Evolutionary conservation across 2,888 invertebrate species (phyloP).

Genomic region (Mesorhabditis spiculigera): DNA sequence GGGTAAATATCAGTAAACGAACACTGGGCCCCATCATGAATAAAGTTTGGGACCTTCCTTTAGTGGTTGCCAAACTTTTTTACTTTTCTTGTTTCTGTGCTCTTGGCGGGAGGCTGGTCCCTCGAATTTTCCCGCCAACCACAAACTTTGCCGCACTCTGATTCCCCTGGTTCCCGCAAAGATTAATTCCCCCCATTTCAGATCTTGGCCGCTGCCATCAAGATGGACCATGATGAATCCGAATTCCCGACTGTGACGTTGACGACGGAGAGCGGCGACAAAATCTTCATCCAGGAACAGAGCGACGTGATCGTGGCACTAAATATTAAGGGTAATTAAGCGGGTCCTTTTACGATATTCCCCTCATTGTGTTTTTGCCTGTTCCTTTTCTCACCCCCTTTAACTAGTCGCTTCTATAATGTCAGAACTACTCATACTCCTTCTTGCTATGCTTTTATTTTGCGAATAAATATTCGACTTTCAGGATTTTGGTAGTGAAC

Average conservation of each 20-base stretch:
- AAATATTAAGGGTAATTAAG: background rate
- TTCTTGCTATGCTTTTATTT: no score
- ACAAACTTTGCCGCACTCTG: background rate
- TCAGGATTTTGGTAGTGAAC: no score
- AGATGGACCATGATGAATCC: background rate
- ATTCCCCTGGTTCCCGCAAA: no score
- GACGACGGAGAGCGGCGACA: conserved; percentile 5
- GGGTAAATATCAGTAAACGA: no score
- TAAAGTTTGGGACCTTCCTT: no score
- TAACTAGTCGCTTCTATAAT: no score
- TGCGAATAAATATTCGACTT: no score
- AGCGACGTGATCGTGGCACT: background rate
- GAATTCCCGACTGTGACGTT: background rate
- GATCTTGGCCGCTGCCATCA: background rate
- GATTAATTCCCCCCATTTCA: background rate
- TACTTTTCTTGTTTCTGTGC: background rate
- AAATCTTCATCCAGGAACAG: conserved; percentile 5
- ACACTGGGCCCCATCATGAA: no score
- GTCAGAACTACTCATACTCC: no score
- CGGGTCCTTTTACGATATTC: conserved; percentile 4
- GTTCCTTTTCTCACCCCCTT: background rate
- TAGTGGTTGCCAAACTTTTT: background rate
- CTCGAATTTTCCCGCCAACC: background rate
- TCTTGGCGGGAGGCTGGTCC: background rate
- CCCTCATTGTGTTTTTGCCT: background rate